A percentile compares a stretch with the other conserved stretches of the same genome.
Conservation (phyloP, 1,140 invertebrate genomes). For the Macrobrachium nipponense region DNA sequence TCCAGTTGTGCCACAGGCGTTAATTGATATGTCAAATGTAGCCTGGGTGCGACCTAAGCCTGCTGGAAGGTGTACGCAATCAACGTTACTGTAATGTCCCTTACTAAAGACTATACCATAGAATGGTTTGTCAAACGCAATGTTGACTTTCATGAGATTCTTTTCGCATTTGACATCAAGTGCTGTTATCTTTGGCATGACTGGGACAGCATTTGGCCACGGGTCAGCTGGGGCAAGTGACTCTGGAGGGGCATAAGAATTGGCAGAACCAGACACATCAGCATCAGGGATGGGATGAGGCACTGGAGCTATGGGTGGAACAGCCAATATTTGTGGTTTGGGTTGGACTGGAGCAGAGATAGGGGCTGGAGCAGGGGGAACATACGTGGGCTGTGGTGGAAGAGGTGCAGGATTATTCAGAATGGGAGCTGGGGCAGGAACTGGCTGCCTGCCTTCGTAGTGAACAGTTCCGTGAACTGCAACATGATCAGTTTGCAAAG, state of each 20-base stretch:
- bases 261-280: constrained; percentile 50
- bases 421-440: neutral
- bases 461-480: neutral
- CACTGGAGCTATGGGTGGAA: neutral
- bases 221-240: constrained; percentile 74
- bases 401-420: neutral
- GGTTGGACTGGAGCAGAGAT: constrained; percentile 2
- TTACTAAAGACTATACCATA: constrained; percentile 97
- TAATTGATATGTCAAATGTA: constrained; percentile 91
- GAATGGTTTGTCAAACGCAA: constrained; percentile 94
- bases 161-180: constrained; percentile 95
- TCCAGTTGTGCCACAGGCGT: constrained; percentile 90
- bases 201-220: constrained; percentile 84
- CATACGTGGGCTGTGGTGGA: neutral
- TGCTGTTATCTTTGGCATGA: constrained; percentile 91
- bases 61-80: constrained; percentile 91
- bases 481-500: neutral
- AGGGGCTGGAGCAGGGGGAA: neutral
- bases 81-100: constrained; percentile 90
- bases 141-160: constrained; percentile 93
- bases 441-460: neutral
- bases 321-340: no score
- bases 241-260: constrained; percentile 54
- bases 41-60: constrained; percentile 86
- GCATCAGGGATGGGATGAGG: constrained; percentile 26